Conservation (phyloP, 2,797 vertebrate species). For the Decapterus maruadsi region DNA sequence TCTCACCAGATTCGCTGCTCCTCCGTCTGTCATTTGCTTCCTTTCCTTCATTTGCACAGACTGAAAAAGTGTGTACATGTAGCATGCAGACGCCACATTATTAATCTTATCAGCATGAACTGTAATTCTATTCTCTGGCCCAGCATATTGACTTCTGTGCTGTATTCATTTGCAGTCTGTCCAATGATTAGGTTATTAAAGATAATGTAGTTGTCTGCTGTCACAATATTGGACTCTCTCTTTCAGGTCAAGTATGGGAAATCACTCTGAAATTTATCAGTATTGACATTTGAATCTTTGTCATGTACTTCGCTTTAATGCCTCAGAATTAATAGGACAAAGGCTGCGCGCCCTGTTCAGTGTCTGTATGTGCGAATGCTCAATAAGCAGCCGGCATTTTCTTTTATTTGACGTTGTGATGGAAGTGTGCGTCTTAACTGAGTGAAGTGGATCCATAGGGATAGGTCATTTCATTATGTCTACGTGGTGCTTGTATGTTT, state of each 20-base stretch:
- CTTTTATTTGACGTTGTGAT: conserved; percentile 74
- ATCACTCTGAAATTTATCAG: conserved; percentile 85
- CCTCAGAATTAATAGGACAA: conserved; percentile 80
- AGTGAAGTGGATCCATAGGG: conserved; percentile 38
- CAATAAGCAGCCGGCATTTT: conserved; percentile 62
- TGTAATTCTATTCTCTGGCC: conserved; percentile 74
- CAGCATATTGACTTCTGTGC: conserved; percentile 81
- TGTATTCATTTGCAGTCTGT: conserved; percentile 81
- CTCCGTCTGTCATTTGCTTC: conserved; percentile 24
- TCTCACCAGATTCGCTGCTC: conserved; percentile 14
- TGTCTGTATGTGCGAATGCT: conserved; percentile 65
- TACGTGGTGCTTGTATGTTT: conserved; percentile 4
- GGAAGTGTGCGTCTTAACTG: conserved; percentile 23
- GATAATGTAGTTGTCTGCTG: conserved; percentile 88
- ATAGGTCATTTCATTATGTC: conserved; percentile 37
- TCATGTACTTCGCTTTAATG: conserved; percentile 79
- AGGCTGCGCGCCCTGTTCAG: conserved; percentile 48
- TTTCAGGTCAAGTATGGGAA: conserved; percentile 88
- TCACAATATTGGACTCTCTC: conserved; percentile 84
- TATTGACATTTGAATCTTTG: conserved; percentile 88
- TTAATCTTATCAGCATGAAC: conserved; percentile 81
- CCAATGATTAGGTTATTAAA: conserved; percentile 87
- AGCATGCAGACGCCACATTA: conserved; percentile 53
- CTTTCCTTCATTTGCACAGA: conserved; percentile 33
- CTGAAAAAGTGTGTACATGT: conserved; percentile 25